These are phyloP conservation scores for Rhodinocichla rosea DNA, from an alignment of 2,113 vertebrate genomes.

Conservation along the genomic window DNA sequence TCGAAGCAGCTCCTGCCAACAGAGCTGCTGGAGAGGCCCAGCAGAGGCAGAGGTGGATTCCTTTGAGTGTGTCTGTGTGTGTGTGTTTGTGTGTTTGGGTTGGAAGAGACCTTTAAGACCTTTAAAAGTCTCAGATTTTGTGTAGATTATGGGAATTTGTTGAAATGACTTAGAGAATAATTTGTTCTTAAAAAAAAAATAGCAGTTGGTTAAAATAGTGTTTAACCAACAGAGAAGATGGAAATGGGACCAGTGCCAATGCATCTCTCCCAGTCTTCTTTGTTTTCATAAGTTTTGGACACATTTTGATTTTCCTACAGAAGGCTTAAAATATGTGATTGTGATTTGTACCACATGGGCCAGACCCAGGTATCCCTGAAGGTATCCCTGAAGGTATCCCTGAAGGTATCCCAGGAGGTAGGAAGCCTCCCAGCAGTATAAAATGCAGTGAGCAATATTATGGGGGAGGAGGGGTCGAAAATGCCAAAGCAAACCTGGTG, in stretches of 20 bases:
- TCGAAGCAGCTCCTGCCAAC: background rate
- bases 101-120: background rate
- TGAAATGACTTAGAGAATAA: background rate
- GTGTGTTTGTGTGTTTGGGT: background rate
- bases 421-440: background rate
- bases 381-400: background rate
- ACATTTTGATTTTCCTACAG: background rate
- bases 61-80: rapidly evolving
- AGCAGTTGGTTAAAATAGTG: background rate
- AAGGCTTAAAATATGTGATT: background rate
- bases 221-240: background rate
- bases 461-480: background rate
- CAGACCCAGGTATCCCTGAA: background rate
- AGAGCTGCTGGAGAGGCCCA: background rate
- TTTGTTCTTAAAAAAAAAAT: background rate
- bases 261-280: background rate
- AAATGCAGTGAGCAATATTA: background rate
- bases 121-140: background rate
- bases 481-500: background rate
- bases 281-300: background rate
- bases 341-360: background rate
- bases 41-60: background rate
- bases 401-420: background rate
- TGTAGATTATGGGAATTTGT: background rate
- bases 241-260: background rate